A percentile compares a stretch with the other conserved stretches of the same genome.
Conservation (phyloP, 2,888 invertebrate species). For the Ceriagrion tenellum region DNA sequence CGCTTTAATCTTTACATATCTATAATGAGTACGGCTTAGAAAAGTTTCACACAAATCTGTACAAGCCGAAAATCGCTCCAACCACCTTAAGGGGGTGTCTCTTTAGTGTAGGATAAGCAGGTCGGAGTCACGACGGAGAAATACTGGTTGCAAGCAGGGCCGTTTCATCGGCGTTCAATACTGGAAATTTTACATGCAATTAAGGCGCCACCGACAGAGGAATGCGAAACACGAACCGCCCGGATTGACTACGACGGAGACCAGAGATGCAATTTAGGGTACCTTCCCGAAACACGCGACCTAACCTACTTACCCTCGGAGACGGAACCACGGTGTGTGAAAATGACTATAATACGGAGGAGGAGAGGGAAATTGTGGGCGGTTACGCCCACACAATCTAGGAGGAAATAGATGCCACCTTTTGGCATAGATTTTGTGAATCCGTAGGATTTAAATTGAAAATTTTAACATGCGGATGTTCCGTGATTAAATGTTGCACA, state of each 20-base stretch:
- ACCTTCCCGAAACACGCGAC: background rate
- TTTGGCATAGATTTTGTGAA: background rate
- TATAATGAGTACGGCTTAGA: no score
- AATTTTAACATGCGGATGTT: background rate
- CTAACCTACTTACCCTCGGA: background rate
- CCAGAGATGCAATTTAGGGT: background rate
- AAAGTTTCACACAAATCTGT: no score
- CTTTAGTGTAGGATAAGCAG: background rate
- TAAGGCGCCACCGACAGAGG: background rate
- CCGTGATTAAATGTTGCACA: no score
- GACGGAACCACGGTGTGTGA: background rate
- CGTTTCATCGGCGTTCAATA: background rate
- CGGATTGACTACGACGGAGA: background rate
- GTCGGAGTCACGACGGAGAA: background rate
- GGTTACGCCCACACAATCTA: background rate
- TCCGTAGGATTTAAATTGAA: background rate
- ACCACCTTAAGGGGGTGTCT: no score
- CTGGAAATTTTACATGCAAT: slow-evolving; percentile 6
- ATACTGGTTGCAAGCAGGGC: background rate
- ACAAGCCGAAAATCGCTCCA: no score
- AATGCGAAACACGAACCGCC: background rate
- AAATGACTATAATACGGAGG: background rate
- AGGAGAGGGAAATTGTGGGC: background rate
- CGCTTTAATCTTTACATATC: no score
- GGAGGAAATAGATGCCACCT: background rate